Conservation (phyloP, 2,113 vertebrate species). For the Agelaius tricolor region DNA sequence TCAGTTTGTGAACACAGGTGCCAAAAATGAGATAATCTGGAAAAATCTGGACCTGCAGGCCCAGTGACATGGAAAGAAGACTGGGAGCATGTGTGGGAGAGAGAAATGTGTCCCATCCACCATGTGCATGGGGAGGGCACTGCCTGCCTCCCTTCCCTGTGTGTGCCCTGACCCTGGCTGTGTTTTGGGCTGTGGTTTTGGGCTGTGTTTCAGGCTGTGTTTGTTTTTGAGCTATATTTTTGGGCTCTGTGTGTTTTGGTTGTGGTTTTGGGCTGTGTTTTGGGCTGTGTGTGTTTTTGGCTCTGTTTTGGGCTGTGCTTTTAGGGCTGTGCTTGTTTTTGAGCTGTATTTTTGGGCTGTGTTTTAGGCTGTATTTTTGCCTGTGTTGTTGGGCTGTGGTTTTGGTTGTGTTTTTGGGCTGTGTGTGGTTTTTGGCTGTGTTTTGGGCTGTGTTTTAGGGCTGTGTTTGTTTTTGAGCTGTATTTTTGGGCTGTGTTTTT, state of each 20-base stretch:
- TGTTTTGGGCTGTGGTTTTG: too few relatives aligned
- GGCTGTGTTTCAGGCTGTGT: too few relatives aligned
- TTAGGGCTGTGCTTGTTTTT: too few relatives aligned
- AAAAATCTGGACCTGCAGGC: not conserved
- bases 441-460: too few relatives aligned
- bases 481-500: too few relatives aligned
- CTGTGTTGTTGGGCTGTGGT: not conserved
- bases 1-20: not conserved
- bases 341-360: not conserved
- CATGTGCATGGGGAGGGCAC: accelerated
- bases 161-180: not conserved
- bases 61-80: not conserved
- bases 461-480: too few relatives aligned
- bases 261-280: too few relatives aligned
- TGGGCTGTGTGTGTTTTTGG: too few relatives aligned
- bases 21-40: conserved; percentile 70
- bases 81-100: accelerated
- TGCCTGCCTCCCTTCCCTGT: not conserved
- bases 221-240: too few relatives aligned
- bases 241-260: too few relatives aligned
- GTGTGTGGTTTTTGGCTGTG: not conserved
- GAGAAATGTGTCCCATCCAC: accelerated
- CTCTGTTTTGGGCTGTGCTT: too few relatives aligned
- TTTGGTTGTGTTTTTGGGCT: not conserved
- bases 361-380: not conserved